These are phyloP conservation scores for Phaenicophaeus curvirostris DNA, from an alignment of 2,797 vertebrate species.

Conservation along the genomic window DNA sequence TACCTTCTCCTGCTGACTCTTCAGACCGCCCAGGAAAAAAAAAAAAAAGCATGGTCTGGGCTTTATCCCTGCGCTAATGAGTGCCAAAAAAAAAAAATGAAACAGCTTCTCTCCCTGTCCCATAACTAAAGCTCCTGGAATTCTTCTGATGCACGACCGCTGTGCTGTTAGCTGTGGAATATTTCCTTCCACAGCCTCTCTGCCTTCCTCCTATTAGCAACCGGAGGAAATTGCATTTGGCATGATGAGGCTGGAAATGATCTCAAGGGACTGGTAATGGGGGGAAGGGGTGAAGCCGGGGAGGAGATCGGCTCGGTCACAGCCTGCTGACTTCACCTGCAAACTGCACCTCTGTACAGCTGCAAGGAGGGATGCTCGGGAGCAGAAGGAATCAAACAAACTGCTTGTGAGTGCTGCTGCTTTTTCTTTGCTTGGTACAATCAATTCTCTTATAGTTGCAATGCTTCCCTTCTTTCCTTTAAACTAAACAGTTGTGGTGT, in stretches of 20 bases:
- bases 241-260: neutral
- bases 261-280: neutral
- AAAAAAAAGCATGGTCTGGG: neutral
- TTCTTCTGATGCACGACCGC: neutral
- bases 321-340: neutral
- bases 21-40: neutral
- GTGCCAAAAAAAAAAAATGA: neutral
- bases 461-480: neutral
- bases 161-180: neutral
- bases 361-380: neutral
- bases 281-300: neutral
- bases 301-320: neutral
- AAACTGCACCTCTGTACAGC: neutral
- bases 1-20: neutral
- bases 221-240: neutral
- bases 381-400: rapidly evolving
- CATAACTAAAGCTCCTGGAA: neutral
- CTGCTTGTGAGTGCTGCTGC: neutral
- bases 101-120: neutral
- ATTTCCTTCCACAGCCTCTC: neutral
- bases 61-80: neutral
- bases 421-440: neutral
- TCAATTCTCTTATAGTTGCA: neutral
- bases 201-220: neutral
- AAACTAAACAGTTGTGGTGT: neutral